phyloP scores from a whole-genome alignment of 2,888 invertebrate species.

The Lapara coniferarum region DNA sequence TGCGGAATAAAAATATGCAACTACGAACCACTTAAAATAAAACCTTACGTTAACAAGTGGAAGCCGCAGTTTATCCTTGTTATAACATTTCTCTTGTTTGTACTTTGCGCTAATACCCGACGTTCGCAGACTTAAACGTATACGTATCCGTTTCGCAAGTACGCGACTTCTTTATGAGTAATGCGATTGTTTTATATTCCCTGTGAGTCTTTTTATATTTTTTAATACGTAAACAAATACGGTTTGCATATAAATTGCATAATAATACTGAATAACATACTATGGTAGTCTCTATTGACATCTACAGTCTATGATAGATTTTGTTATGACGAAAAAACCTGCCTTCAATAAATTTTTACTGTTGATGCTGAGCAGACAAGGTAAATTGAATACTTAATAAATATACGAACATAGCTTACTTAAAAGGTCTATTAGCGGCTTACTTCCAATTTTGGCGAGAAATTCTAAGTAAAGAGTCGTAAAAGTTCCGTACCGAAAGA shows the following conservation, averaged over 20 bases:
- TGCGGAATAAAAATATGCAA: conserved; percentile 45
- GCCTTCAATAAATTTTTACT: conserved; percentile 46
- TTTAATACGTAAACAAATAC: background rate
- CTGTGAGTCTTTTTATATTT: background rate
- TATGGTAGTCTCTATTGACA: conserved; percentile 56
- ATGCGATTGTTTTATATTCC: conserved; percentile 14
- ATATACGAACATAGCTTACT: conserved; percentile 40
- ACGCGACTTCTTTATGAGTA: conserved; percentile 15
- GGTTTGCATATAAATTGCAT: background rate
- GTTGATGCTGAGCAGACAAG: conserved; percentile 37
- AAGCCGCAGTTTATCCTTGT: conserved; percentile 52
- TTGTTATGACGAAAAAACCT: conserved; percentile 47
- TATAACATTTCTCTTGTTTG: conserved; percentile 46
- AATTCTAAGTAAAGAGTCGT: conserved; percentile 47
- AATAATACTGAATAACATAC: conserved; percentile 47
- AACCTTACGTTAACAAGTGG: conserved; percentile 53
- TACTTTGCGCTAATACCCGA: conserved; percentile 29
- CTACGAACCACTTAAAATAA: conserved; percentile 52
- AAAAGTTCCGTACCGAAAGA: conserved; percentile 45
- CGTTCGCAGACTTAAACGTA: conserved; percentile 16
- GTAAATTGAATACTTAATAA: conserved; percentile 44
- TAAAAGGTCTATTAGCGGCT: conserved; percentile 46
- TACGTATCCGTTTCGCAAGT: conserved; percentile 22
- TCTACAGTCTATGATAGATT: conserved; percentile 43
- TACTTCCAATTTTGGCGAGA: conserved; percentile 45